phyloP scores from a whole-genome alignment of 2,888 invertebrate species.

The Carcina quercana region DNA sequence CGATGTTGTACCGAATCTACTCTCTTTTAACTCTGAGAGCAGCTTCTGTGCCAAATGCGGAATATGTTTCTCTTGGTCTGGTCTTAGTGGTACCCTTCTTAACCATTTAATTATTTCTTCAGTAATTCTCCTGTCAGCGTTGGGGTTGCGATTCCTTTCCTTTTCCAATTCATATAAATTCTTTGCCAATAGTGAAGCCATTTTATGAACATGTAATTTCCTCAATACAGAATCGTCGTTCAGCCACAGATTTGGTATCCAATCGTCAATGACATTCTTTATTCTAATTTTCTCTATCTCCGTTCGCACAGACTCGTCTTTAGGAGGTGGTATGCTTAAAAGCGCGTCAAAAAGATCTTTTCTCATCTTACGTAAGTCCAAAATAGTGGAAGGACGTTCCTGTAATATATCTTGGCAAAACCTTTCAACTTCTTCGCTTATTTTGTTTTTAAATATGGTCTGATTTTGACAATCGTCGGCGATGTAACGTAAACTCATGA shows the following conservation, averaged over 20 bases:
- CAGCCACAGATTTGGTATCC: conserved; percentile 32
- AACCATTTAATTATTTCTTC: conserved; percentile 33
- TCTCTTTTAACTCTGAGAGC: no score
- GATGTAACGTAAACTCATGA: conserved; percentile 36
- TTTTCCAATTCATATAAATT: conserved; percentile 35
- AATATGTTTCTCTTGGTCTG: conserved; percentile 15
- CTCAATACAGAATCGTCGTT: conserved; percentile 19
- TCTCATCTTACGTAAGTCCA: conserved; percentile 28
- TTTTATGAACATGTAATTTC: conserved; percentile 26
- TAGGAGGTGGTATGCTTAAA: conserved; percentile 31
- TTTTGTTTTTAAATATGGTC: conserved; percentile 29
- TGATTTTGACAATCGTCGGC: conserved; percentile 23
- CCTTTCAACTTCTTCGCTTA: conserved; percentile 29
- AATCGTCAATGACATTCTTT: conserved; percentile 34
- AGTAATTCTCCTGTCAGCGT: conserved; percentile 19
- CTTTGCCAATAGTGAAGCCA: conserved; percentile 30
- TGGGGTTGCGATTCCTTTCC: conserved; percentile 18
- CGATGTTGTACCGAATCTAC: no score
- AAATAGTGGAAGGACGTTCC: conserved; percentile 24
- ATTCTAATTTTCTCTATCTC: conserved; percentile 35
- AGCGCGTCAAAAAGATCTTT: conserved; percentile 32
- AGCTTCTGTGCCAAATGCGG: conserved; percentile 21
- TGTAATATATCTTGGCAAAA: conserved; percentile 39
- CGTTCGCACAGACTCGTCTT: conserved; percentile 28
- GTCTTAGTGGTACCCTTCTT: conserved; percentile 26